Evolutionary conservation across 2,113 vertebrate genomes (phyloP).

Genomic region (Cyrtonyx montezumae): DNA sequence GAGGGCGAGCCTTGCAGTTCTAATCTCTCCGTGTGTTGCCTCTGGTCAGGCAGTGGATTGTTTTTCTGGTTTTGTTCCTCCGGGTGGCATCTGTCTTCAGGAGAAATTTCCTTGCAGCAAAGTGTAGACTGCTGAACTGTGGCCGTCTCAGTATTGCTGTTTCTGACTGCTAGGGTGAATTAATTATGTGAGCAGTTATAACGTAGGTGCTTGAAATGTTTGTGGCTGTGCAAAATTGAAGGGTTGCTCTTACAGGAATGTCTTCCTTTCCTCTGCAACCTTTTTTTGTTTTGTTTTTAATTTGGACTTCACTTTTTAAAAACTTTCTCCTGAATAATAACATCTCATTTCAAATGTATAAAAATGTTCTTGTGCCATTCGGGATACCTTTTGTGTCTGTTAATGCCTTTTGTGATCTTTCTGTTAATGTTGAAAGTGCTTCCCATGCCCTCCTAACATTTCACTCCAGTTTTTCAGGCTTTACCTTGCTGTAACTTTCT

Average conservation of each 20-base stretch:
- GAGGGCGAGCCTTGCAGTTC: neutral
- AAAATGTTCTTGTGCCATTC: neutral
- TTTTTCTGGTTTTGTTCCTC: constrained; percentile 71
- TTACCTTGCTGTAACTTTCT: neutral
- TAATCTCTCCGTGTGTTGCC: constrained; percentile 55
- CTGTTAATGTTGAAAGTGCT: neutral
- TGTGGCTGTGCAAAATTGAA: neutral
- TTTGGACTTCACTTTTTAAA: neutral
- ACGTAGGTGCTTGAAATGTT: constrained; percentile 19
- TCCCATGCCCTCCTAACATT: neutral
- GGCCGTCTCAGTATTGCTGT: neutral
- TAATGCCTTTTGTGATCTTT: neutral
- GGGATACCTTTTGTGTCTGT: neutral
- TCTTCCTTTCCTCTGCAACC: neutral
- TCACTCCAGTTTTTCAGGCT: neutral
- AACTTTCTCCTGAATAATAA: neutral
- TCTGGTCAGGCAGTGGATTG: constrained; percentile 53
- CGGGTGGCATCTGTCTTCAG: constrained; percentile 68
- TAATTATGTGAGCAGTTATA: constrained; percentile 1
- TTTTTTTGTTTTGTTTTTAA: neutral
- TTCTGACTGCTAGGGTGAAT: constrained; percentile 4
- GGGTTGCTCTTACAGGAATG: neutral
- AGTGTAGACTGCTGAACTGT: constrained; percentile 29
- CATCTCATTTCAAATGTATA: neutral
- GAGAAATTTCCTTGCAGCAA: constrained; percentile 61